phyloP scores from a whole-genome alignment of 2,888 invertebrate genomes.

The Frankliniella fusca region DNA sequence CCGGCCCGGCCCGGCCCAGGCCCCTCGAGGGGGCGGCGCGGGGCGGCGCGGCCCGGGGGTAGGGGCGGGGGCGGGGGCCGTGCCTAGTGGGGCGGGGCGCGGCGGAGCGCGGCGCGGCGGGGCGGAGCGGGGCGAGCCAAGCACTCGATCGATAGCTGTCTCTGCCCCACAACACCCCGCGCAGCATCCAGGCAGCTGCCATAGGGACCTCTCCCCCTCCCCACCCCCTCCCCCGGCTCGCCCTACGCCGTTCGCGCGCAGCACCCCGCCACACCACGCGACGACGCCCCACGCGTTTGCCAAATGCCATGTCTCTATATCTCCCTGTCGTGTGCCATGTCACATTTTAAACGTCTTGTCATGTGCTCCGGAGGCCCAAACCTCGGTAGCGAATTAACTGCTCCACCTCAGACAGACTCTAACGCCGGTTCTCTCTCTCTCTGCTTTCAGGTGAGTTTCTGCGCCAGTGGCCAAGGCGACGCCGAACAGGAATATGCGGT shows the following conservation, averaged over 20 bases:
- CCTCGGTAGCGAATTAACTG: too few species aligned
- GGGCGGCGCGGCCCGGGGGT: neutral
- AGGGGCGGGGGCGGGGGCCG: neutral
- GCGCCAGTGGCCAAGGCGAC: too few species aligned
- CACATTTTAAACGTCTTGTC: too few species aligned
- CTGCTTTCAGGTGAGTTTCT: conserved; percentile 26
- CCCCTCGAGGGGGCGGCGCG: too few species aligned
- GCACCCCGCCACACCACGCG: conserved; percentile 28
- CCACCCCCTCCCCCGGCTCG: conserved; percentile 29
- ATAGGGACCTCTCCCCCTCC: conserved; percentile 33
- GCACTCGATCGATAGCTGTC: conserved; percentile 32
- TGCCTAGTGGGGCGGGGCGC: neutral
- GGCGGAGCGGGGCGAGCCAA: conserved; percentile 32
- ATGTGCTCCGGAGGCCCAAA: too few species aligned
- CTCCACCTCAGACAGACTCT: too few species aligned
- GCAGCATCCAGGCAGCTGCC: conserved; percentile 35
- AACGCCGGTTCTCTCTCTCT: neutral
- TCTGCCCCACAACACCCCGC: conserved; percentile 29
- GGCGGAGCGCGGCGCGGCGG: conserved; percentile 30
- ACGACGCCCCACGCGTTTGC: neutral
- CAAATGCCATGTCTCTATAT: neutral
- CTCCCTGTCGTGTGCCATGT: too few species aligned
- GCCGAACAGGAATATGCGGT: too few species aligned
- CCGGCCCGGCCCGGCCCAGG: conserved; percentile 27
- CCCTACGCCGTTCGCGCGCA: conserved; percentile 33